Conservation (phyloP, 1,140 invertebrate species). For the Cherax quadricarinatus region DNA sequence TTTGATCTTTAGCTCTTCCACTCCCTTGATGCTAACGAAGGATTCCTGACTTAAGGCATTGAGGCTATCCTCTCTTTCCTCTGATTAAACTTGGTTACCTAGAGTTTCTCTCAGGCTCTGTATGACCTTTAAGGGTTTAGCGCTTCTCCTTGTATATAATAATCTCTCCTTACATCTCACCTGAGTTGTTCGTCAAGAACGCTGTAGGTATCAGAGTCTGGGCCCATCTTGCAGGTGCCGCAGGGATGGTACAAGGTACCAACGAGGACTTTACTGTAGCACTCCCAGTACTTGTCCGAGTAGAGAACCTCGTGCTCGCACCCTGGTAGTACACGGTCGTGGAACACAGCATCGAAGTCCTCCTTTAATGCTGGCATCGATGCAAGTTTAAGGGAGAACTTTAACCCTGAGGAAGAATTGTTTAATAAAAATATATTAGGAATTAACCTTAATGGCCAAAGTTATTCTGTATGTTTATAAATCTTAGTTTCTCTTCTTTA, state of each 20-base stretch:
- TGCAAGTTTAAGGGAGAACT: not conserved
- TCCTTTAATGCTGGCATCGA: constrained; percentile 16
- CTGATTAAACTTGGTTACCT: no score
- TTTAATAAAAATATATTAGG: not conserved
- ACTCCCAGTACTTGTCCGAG: constrained; percentile 78
- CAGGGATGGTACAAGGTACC: constrained; percentile 83
- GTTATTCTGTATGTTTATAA: no score
- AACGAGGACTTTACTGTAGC: constrained; percentile 81
- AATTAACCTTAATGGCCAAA: no score
- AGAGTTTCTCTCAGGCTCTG: no score
- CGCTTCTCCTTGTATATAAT: no score
- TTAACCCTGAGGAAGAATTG: not conserved
- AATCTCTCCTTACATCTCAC: constrained; percentile 76
- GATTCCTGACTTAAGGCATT: no score
- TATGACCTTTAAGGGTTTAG: no score
- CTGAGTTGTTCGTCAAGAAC: constrained; percentile 77
- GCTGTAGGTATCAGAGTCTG: constrained; percentile 73
- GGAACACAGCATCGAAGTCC: constrained; percentile 29
- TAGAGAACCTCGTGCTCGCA: not conserved
- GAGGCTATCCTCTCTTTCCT: no score
- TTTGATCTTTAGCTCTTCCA: not conserved
- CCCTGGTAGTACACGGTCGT: constrained; percentile 30
- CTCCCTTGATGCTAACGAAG: constrained; percentile 74
- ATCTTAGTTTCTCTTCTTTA: no score
- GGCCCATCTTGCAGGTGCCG: constrained; percentile 78